Conservation (phyloP, 2,113 vertebrate species). For the Paralichthys olivaceus region DNA sequence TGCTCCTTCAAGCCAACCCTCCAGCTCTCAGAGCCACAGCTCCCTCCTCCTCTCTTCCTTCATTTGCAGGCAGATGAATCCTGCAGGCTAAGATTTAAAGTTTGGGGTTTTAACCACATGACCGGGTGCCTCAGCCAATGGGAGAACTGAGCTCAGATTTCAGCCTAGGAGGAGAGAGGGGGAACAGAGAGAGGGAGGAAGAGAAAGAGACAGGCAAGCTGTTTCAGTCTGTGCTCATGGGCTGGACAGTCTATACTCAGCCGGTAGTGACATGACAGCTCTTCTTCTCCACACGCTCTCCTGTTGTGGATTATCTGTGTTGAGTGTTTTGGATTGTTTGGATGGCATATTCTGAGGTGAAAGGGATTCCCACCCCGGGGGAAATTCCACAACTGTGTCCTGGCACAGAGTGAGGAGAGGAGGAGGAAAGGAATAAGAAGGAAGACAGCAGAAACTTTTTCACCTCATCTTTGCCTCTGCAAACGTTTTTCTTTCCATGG, state of each 20-base stretch:
- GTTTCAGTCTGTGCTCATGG: slow-evolving; percentile 64
- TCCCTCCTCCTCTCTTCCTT: slow-evolving; percentile 5
- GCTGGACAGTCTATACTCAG: slow-evolving; percentile 41
- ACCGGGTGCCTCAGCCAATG: slow-evolving; percentile 71
- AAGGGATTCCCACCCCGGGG: slow-evolving; percentile 35
- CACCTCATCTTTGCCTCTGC: slow-evolving; percentile 64
- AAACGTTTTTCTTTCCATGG: slow-evolving; percentile 45
- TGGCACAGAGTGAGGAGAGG: slow-evolving; percentile 57
- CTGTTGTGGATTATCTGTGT: slow-evolving; percentile 28
- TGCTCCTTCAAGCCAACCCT: not conserved
- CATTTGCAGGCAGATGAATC: slow-evolving; percentile 13
- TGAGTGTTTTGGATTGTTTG: slow-evolving; percentile 13
- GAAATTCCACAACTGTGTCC: slow-evolving; percentile 47
- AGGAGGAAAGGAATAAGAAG: slow-evolving; percentile 49
- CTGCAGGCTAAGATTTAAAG: slow-evolving; percentile 68
- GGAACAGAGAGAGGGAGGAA: slow-evolving; percentile 54
- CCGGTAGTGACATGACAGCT: slow-evolving; percentile 47
- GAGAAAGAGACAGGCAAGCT: slow-evolving; percentile 50
- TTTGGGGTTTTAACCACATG: slow-evolving; percentile 81
- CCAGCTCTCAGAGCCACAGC: not conserved
- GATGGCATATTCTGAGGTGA: slow-evolving; percentile 36
- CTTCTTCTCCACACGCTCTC: slow-evolving; percentile 11
- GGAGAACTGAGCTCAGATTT: slow-evolving; percentile 81
- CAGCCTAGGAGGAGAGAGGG: slow-evolving; percentile 72
- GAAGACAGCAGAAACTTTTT: slow-evolving; percentile 47